Conservation (phyloP, 2,888 invertebrate genomes). For the Toxonevra muliebris region DNA sequence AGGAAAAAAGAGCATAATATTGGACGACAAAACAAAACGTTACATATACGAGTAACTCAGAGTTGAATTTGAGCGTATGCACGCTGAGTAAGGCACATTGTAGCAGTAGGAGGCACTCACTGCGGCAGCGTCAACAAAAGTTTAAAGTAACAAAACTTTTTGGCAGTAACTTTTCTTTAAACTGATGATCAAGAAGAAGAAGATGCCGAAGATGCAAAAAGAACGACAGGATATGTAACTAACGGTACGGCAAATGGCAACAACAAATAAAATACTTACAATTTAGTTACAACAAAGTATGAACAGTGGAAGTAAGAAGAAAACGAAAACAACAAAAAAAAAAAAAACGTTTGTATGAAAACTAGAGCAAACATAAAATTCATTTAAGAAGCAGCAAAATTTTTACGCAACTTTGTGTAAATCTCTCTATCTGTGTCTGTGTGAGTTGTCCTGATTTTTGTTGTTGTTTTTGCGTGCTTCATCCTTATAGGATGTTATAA, state of each 20-base stretch:
- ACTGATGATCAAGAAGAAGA: too few relatives aligned
- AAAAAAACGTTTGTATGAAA: conserved; percentile 19
- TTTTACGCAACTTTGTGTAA: conserved; percentile 34
- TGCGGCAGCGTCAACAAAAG: too few relatives aligned
- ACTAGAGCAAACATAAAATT: conserved; percentile 35
- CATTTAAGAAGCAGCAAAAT: conserved; percentile 35
- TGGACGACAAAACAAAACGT: too few relatives aligned
- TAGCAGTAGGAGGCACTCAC: too few relatives aligned
- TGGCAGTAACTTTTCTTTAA: too few relatives aligned
- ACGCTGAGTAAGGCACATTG: too few relatives aligned
- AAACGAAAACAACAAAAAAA: not conserved
- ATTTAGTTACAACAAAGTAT: not conserved
- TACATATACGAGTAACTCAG: too few relatives aligned
- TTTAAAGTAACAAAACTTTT: too few relatives aligned
- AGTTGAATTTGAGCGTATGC: too few relatives aligned
- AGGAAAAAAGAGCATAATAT: too few relatives aligned
- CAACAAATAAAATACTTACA: conserved; percentile 11
- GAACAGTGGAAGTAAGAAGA: conserved; percentile 6
- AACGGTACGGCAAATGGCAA: conserved; percentile 11
- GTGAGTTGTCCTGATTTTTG: conserved; percentile 2
- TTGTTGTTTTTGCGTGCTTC: conserved; percentile 15
- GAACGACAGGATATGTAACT: conserved; percentile 7
- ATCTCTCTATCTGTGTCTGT: conserved; percentile 6
- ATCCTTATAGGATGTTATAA: conserved; percentile 26
- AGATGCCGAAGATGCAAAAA: too few relatives aligned